These are phyloP conservation scores for Athripsodes cinereus DNA, from an alignment of 2,888 invertebrate genomes.

Conservation along the genomic window DNA sequence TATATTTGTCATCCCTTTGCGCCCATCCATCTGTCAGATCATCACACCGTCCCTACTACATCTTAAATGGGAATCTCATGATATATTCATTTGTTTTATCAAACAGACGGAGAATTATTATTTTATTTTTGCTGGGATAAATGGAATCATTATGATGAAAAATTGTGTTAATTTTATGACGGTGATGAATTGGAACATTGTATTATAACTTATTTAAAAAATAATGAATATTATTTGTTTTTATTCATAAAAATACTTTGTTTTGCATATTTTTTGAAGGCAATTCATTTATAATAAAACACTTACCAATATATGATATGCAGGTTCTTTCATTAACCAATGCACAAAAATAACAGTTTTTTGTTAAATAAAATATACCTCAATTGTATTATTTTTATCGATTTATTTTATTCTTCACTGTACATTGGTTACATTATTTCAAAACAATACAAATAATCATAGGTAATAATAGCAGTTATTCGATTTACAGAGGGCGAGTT, in stretches of 20 bases:
- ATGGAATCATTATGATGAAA: not conserved
- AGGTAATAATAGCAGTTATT: too few species aligned
- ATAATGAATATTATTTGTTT: not conserved
- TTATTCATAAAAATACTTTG: not conserved
- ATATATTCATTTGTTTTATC: conserved; percentile 1
- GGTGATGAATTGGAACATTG: not conserved
- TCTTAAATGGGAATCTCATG: not conserved
- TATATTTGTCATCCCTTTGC: not conserved
- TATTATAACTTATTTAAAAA: not conserved
- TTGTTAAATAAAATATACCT: too few species aligned
- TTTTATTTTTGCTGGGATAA: not conserved
- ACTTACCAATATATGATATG: too few species aligned
- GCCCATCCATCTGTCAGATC: not conserved
- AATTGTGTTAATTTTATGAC: not conserved
- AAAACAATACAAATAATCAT: too few species aligned
- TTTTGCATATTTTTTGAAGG: too few species aligned
- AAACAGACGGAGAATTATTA: conserved; percentile 2
- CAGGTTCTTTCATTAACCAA: too few species aligned
- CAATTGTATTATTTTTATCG: too few species aligned
- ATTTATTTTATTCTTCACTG: too few species aligned
- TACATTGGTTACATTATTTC: too few species aligned
- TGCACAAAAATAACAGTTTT: too few species aligned
- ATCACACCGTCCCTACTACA: not conserved
- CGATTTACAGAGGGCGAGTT: too few species aligned
- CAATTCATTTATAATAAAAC: too few species aligned